Evolutionary conservation across 2,113 vertebrate genomes (phyloP).

Genomic region (Nothocercus nigrocapillus): DNA sequence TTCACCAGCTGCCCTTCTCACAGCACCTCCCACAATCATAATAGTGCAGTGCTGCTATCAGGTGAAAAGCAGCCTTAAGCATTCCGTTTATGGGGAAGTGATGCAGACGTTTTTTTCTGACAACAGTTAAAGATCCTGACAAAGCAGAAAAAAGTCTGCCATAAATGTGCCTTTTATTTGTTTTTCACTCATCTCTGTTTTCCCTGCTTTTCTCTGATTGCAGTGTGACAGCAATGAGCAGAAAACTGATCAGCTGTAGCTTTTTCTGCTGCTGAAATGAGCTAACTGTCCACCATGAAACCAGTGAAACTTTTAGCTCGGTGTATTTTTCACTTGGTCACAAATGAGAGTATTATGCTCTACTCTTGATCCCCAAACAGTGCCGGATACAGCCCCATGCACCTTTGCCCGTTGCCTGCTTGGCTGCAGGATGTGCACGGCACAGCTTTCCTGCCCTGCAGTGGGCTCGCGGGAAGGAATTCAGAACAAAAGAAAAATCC

Average conservation of each 20-base stretch:
- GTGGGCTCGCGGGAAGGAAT: slow-evolving; percentile 27
- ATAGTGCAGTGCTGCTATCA: neutral
- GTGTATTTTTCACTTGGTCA: neutral
- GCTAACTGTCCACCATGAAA: slow-evolving; percentile 39
- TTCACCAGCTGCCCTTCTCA: neutral
- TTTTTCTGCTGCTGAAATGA: slow-evolving; percentile 60
- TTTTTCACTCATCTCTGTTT: slow-evolving; percentile 19
- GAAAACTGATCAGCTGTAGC: slow-evolving; percentile 9
- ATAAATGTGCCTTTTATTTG: slow-evolving; percentile 1
- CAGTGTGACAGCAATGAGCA: neutral
- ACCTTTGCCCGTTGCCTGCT: neutral
- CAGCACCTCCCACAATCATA: neutral
- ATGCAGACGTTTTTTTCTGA: neutral
- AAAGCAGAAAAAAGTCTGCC: neutral
- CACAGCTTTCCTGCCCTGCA: neutral
- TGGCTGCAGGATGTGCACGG: neutral
- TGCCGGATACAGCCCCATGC: neutral
- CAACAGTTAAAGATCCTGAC: neutral
- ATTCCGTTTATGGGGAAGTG: neutral
- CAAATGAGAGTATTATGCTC: slow-evolving; percentile 48
- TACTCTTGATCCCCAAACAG: slow-evolving; percentile 26
- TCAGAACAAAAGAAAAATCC: slow-evolving; percentile 59
- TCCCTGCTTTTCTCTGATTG: neutral
- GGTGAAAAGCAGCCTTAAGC: neutral
- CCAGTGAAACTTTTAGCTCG: slow-evolving; percentile 24